phyloP scores from a whole-genome alignment of 2,797 vertebrate species.

The Lepidocolaptes lacrymiger region DNA sequence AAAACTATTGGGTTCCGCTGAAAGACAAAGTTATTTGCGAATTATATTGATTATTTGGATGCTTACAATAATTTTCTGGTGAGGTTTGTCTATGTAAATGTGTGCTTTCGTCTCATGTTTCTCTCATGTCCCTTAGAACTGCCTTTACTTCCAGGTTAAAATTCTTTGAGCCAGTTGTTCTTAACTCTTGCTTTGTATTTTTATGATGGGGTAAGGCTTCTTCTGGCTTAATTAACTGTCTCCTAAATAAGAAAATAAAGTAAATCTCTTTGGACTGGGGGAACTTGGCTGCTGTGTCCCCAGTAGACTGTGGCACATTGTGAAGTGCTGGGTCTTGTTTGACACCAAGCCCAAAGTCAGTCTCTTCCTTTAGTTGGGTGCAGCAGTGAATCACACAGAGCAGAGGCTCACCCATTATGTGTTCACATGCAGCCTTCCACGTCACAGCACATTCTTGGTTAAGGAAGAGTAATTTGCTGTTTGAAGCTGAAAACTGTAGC shows the following conservation, averaged over 20 bases:
- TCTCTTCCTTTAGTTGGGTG: neutral
- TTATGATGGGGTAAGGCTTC: neutral
- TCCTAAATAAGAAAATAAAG: neutral
- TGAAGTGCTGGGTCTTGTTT: neutral
- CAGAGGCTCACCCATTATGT: fast-evolving
- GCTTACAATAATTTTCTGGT: neutral
- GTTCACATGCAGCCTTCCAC: neutral
- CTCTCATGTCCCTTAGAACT: neutral
- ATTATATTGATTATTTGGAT: conserved; percentile 26
- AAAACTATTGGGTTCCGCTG: neutral
- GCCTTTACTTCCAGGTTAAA: neutral
- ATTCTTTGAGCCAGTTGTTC: neutral
- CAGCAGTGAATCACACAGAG: neutral
- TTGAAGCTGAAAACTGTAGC: neutral
- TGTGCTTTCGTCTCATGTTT: neutral
- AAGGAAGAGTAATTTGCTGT: neutral
- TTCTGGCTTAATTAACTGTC: neutral
- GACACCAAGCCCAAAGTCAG: too few species aligned
- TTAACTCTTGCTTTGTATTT: neutral
- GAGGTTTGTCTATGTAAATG: neutral
- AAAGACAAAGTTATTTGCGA: conserved; percentile 11
- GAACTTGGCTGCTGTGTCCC: neutral
- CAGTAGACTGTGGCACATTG: fast-evolving
- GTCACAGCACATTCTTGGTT: fast-evolving
- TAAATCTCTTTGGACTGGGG: neutral